These are phyloP conservation scores for Helicoverpa assulta DNA, from an alignment of 2,888 invertebrate species.

Conservation along the genomic window DNA sequence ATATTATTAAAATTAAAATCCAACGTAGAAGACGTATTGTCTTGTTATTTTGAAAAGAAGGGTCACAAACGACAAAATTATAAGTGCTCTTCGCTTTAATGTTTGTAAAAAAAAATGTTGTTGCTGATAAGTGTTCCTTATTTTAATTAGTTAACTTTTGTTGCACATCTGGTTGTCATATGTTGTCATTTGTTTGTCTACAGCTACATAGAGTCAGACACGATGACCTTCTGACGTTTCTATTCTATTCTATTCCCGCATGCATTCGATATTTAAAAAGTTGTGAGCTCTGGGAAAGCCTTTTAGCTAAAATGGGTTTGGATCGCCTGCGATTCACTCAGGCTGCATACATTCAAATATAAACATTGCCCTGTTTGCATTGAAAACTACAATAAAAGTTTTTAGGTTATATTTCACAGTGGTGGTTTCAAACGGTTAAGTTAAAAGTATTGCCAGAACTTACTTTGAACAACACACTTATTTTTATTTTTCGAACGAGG, in stretches of 20 bases:
- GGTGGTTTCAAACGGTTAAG: background rate
- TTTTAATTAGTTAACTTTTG: no score
- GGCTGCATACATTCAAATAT: constrained; percentile 63
- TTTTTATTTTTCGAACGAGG: background rate
- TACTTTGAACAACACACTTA: background rate
- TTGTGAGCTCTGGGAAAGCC: constrained; percentile 61
- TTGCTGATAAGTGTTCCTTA: no score
- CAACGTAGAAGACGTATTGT: no score
- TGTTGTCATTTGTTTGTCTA: no score
- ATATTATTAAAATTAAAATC: no score
- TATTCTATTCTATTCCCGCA: constrained; percentile 31
- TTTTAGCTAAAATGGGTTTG: constrained; percentile 72
- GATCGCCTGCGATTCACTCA: constrained; percentile 65
- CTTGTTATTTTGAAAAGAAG: no score
- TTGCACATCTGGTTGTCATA: no score
- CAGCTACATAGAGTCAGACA: no score
- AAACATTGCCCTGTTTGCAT: constrained; percentile 67
- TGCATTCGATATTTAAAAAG: constrained; percentile 68
- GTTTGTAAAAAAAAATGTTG: no score
- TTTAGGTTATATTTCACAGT: constrained; percentile 25
- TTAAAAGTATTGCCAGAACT: constrained; percentile 3
- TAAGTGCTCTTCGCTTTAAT: no score
- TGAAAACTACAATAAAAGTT: constrained; percentile 47
- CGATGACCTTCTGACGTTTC: constrained; percentile 13
- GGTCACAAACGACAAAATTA: no score